Evolutionary conservation across 2,113 vertebrate species (phyloP).

Genomic region (rabbit (Oryctolagus cuniculus)): DNA sequence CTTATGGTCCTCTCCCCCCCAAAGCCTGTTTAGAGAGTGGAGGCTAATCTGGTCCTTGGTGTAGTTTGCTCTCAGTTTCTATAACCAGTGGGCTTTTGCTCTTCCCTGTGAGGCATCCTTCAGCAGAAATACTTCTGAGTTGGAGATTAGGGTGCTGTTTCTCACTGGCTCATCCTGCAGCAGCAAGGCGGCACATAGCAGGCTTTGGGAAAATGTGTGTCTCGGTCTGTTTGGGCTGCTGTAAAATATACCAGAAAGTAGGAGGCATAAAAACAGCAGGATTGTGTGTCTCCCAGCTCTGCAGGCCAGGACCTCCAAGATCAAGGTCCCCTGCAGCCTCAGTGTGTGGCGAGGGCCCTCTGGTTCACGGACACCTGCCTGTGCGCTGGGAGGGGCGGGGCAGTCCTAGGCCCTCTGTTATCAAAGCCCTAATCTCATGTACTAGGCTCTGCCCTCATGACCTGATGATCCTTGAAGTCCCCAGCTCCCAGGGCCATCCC

Average conservation of each 20-base stretch:
- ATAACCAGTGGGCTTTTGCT: background rate
- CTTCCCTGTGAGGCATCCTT: background rate
- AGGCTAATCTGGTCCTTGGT: background rate
- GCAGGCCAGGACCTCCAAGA: background rate
- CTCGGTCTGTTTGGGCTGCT: no score
- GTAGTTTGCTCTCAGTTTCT: background rate
- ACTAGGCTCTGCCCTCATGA: background rate
- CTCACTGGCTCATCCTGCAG: background rate
- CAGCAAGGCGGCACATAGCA: background rate
- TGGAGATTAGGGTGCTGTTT: background rate
- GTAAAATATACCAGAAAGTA: background rate
- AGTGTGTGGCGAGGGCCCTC: background rate
- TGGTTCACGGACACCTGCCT: background rate
- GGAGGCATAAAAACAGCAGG: background rate
- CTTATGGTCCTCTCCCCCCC: background rate
- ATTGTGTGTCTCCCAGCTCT: background rate
- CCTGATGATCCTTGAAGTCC: background rate
- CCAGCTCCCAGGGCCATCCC: background rate
- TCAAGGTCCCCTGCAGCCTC: background rate
- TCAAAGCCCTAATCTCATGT: background rate
- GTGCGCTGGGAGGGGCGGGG: background rate
- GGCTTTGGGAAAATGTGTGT: background rate
- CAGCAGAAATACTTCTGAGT: slow-evolving; percentile 6
- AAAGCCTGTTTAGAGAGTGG: background rate
- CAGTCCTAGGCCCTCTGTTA: background rate